Percentiles rank a stretch among this genome's conserved stretches.
phyloP scores from a whole-genome alignment of 2,113 vertebrate genomes.

The Ranitomeya imitator region DNA sequence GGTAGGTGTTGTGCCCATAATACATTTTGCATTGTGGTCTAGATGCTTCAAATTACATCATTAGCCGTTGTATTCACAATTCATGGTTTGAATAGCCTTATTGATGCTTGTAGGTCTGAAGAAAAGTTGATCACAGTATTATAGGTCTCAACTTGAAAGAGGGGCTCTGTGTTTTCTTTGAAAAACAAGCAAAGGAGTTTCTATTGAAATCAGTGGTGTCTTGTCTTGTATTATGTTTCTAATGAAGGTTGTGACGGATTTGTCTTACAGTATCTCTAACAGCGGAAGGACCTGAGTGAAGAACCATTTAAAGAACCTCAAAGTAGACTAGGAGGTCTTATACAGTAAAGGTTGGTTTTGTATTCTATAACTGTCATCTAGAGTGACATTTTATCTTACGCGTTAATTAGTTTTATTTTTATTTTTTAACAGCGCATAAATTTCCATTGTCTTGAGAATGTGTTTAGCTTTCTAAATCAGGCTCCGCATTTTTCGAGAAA shows the following conservation, averaged over 20 bases:
- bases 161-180: too few relatives aligned
- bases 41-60: too few relatives aligned
- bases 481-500: neutral
- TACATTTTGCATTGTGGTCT: too few relatives aligned
- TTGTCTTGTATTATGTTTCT: neutral
- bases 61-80: too few relatives aligned
- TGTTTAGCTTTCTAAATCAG: neutral
- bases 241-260: neutral
- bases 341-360: neutral
- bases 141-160: too few relatives aligned
- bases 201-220: neutral
- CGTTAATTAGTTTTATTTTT: neutral
- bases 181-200: too few relatives aligned
- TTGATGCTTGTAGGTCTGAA: too few relatives aligned
- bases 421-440: neutral
- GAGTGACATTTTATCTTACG: neutral
- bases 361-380: neutral
- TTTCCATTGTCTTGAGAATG: neutral
- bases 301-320: neutral
- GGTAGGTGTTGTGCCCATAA: too few relatives aligned
- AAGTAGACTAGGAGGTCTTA: neutral
- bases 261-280: too few relatives aligned
- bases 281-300: neutral
- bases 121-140: too few relatives aligned
- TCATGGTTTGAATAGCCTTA: too few relatives aligned